Percentiles rank a stretch among this genome's conserved stretches.
These are phyloP conservation scores for Tuta absoluta DNA, from an alignment of 2,888 invertebrate genomes.

Conservation along the genomic window DNA sequence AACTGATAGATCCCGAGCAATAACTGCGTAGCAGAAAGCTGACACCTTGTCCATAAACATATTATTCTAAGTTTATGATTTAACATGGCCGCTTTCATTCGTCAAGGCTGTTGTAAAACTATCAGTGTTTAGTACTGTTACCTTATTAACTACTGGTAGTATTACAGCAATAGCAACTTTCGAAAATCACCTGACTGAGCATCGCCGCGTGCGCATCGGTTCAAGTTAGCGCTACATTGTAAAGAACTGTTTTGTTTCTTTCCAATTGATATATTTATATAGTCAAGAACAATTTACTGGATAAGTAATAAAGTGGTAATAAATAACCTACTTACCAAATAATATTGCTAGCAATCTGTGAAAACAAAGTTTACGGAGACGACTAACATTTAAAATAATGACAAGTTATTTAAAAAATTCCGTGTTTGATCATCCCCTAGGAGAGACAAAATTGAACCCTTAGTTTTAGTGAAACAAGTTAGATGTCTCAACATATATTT, in stretches of 20 bases:
- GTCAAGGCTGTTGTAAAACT: neutral
- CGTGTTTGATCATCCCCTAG: too few species aligned
- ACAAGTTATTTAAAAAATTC: too few species aligned
- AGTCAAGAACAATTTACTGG: too few species aligned
- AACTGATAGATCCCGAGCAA: neutral
- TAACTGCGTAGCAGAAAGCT: neutral
- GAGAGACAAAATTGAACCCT: too few species aligned
- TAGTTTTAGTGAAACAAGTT: too few species aligned
- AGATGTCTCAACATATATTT: neutral
- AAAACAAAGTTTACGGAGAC: too few species aligned
- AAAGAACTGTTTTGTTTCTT: neutral
- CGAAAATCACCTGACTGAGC: slow-evolving; percentile 8
- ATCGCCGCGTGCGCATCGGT: neutral
- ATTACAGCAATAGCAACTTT: slow-evolving; percentile 17
- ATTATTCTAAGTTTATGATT: neutral
- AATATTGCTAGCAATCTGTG: too few species aligned
- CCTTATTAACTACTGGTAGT: slow-evolving; percentile 23
- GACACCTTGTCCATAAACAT: neutral
- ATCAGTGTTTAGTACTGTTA: slow-evolving; percentile 1
- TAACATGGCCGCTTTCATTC: neutral
- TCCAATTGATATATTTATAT: too few species aligned
- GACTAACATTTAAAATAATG: too few species aligned
- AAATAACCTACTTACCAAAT: too few species aligned
- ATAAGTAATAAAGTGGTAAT: too few species aligned
- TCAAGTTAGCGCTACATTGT: neutral